Evolutionary conservation across 2,113 vertebrate species (phyloP).

Genomic region (Paralichthys olivaceus): DNA sequence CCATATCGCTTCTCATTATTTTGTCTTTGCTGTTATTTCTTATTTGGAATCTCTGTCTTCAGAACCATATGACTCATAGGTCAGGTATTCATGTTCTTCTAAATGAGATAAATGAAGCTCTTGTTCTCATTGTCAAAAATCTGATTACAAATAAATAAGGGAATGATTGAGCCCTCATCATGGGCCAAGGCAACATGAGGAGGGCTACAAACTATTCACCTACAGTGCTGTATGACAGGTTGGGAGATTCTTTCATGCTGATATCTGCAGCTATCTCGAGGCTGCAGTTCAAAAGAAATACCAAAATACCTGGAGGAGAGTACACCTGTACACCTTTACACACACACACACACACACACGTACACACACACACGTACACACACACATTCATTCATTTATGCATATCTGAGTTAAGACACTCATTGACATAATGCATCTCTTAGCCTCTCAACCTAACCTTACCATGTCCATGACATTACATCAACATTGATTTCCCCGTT

Average conservation of each 20-base stretch:
- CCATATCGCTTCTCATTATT: not conserved
- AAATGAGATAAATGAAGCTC: conserved; percentile 20
- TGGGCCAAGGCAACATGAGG: conserved; percentile 5
- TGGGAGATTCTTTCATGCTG: conserved; percentile 38
- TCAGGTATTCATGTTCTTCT: conserved; percentile 24
- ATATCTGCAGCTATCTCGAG: conserved; percentile 56
- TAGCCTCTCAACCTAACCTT: too few species aligned
- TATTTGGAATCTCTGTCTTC: not conserved
- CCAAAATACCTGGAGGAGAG: conserved; percentile 36
- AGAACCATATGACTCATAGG: conserved; percentile 36
- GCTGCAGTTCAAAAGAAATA: conserved; percentile 55
- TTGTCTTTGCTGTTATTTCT: not conserved
- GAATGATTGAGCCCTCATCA: conserved; percentile 35
- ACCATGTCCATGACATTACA: too few species aligned
- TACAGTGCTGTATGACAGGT: conserved; percentile 40
- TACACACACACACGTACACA: not conserved
- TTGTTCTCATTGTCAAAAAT: conserved; percentile 44
- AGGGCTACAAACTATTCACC: conserved; percentile 2
- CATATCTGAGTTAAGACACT: too few species aligned
- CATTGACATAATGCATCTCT: too few species aligned
- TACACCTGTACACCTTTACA: conserved; percentile 29
- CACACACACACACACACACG: not conserved
- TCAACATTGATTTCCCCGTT: too few species aligned
- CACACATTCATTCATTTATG: not conserved
- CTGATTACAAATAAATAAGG: conserved; percentile 57